phyloP scores from a whole-genome alignment of 2,888 invertebrate genomes.

The Diloba caeruleocephala region DNA sequence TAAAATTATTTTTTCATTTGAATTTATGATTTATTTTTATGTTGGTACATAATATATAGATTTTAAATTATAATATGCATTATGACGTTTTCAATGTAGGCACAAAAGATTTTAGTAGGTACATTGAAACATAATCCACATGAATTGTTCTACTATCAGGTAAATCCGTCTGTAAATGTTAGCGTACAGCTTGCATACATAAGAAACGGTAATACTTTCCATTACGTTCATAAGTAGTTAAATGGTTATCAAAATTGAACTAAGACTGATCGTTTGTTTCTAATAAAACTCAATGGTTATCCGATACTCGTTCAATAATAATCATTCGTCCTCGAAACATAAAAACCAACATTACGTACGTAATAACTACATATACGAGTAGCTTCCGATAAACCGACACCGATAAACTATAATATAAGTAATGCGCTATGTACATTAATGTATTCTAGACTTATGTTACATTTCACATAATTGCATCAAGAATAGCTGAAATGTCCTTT shows the following conservation, averaged over 20 bases:
- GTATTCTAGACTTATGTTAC: constrained; percentile 19
- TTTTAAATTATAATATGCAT: too few species aligned
- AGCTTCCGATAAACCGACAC: constrained; percentile 64
- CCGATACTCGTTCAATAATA: constrained; percentile 52
- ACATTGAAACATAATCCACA: too few species aligned
- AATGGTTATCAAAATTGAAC: constrained; percentile 26
- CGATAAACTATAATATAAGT: constrained; percentile 47
- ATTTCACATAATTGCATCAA: constrained; percentile 7
- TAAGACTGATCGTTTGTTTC: constrained; percentile 42
- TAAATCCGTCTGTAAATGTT: not conserved
- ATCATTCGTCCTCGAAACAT: constrained; percentile 64
- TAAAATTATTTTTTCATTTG: not conserved
- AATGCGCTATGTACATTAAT: constrained; percentile 25
- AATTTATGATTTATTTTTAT: too few species aligned
- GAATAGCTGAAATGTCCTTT: constrained; percentile 31
- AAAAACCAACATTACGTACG: constrained; percentile 57
- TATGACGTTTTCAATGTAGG: too few species aligned
- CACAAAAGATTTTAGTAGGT: too few species aligned
- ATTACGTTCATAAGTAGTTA: constrained; percentile 9
- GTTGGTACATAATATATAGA: too few species aligned
- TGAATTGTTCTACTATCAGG: not conserved
- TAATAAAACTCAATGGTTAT: constrained; percentile 47
- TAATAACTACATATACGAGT: constrained; percentile 49
- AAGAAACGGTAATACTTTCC: constrained; percentile 7
- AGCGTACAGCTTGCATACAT: not conserved